Evolutionary conservation across 2,888 invertebrate genomes (phyloP).

Genomic region (Tipula helvola): DNA sequence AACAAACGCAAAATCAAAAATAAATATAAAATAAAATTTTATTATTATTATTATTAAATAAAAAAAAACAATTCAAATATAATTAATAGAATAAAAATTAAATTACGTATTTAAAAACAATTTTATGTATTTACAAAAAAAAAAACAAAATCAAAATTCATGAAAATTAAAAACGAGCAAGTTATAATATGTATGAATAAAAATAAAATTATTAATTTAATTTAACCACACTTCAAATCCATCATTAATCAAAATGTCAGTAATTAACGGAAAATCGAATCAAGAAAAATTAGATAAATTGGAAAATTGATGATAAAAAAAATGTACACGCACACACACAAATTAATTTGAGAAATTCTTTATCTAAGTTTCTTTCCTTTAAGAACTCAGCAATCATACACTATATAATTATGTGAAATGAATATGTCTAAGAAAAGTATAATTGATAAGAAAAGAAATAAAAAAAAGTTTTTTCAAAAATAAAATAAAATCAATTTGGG

Average conservation of each 20-base stretch:
- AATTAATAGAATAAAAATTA: not conserved
- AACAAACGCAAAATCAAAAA: not conserved
- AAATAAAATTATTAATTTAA: not conserved
- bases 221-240: not conserved
- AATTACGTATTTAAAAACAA: not conserved
- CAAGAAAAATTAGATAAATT: not conserved
- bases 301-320: not conserved
- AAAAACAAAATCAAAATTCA: not conserved
- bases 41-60: not conserved
- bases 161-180: not conserved
- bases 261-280: not conserved
- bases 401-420: not conserved
- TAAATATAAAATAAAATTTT: not conserved
- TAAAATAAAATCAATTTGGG: not conserved
- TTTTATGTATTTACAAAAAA: not conserved
- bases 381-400: not conserved
- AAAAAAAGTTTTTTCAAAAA: not conserved
- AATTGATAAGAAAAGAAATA: not conserved
- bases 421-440: not conserved
- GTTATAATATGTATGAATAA: not conserved
- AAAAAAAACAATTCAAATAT: not conserved
- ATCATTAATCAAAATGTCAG: not conserved
- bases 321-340: not conserved
- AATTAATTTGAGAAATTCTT: not conserved
- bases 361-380: not conserved